phyloP scores from a whole-genome alignment of 2,888 invertebrate species.

The Philereme transversata region DNA sequence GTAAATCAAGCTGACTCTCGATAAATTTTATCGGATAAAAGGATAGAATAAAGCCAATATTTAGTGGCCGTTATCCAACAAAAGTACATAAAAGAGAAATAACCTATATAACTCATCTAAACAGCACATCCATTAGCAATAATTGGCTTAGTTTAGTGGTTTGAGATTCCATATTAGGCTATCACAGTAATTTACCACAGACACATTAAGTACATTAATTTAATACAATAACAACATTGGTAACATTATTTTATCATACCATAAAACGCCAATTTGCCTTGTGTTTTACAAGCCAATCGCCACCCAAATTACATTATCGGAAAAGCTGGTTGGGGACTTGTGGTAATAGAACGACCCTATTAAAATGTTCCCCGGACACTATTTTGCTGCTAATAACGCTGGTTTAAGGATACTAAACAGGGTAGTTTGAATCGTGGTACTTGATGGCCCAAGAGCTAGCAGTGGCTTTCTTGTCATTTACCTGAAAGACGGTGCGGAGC shows the following conservation, averaged over 20 bases:
- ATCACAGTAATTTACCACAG: too few species aligned
- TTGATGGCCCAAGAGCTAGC: conserved; percentile 4
- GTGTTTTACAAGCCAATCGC: conserved; percentile 37
- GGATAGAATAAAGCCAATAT: too few species aligned
- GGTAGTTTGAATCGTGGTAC: conserved; percentile 39
- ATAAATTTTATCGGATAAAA: neutral
- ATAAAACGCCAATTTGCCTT: conserved; percentile 32
- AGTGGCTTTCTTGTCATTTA: neutral
- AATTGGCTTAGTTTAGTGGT: too few species aligned
- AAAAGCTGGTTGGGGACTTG: conserved; percentile 33
- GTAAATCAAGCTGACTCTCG: neutral
- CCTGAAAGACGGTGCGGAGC: neutral
- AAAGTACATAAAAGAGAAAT: too few species aligned
- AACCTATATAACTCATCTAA: too few species aligned
- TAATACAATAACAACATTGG: conserved; percentile 11
- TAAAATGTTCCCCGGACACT: conserved; percentile 50
- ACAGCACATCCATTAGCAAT: too few species aligned
- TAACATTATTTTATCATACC: conserved; percentile 15
- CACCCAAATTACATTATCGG: conserved; percentile 39
- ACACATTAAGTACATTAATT: conserved; percentile 2
- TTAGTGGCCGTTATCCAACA: too few species aligned
- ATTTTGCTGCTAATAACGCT: conserved; percentile 52
- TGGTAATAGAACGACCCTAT: conserved; percentile 49
- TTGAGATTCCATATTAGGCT: too few species aligned
- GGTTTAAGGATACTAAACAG: conserved; percentile 52